phyloP scores from a whole-genome alignment of 2,888 invertebrate species.

The Drosophila paracracens region DNA sequence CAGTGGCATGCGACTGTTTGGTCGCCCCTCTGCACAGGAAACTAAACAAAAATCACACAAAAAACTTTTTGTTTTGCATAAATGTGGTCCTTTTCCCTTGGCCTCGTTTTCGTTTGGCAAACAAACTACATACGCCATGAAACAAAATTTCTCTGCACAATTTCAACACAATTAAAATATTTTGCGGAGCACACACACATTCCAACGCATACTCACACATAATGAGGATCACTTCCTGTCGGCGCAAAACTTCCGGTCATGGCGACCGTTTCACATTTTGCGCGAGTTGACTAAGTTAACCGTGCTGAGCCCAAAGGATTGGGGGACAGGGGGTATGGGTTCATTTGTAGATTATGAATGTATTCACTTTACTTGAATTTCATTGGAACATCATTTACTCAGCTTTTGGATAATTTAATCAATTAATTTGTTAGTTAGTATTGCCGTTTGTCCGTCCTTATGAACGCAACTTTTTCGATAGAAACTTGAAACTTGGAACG shows the following conservation, averaged over 20 bases:
- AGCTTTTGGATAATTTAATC: not conserved
- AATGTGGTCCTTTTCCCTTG: conserved; percentile 18
- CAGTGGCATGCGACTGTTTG: conserved; percentile 16
- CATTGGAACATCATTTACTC: not conserved
- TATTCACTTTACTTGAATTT: not conserved
- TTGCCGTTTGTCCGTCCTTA: too few relatives aligned
- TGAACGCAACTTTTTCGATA: too few relatives aligned
- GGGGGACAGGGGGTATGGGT: not conserved
- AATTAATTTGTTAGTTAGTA: not conserved
- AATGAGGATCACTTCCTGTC: conserved; percentile 68
- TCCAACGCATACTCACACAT: conserved; percentile 9
- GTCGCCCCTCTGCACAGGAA: conserved; percentile 27
- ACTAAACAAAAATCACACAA: conserved; percentile 40
- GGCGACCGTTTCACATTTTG: conserved; percentile 50
- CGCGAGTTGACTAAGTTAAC: conserved; percentile 50
- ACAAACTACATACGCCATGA: conserved; percentile 40
- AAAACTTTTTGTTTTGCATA: conserved; percentile 56
- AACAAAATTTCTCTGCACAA: conserved; percentile 65
- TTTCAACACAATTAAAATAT: conserved; percentile 76
- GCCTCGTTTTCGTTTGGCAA: conserved; percentile 1
- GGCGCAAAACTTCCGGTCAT: conserved; percentile 67
- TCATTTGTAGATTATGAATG: not conserved
- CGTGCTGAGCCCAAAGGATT: conserved; percentile 14
- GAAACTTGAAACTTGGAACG: too few relatives aligned
- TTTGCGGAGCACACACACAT: conserved; percentile 48